These are phyloP conservation scores for Cinclus mexicanus DNA, from an alignment of 2,113 vertebrate species.

Conservation along the genomic window DNA sequence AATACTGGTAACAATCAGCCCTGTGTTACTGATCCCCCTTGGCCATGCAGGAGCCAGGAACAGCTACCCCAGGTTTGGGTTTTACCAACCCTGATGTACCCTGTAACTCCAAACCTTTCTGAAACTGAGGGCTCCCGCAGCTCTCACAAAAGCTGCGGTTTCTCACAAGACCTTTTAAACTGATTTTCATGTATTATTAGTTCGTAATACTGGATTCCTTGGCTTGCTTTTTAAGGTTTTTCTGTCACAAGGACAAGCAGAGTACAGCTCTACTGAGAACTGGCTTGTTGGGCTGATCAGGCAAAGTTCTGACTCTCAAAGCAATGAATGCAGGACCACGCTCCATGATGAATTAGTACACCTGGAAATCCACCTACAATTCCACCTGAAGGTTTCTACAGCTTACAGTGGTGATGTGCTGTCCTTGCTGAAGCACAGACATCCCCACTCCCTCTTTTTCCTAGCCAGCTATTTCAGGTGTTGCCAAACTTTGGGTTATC, in stretches of 20 bases:
- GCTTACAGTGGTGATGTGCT: rapidly evolving
- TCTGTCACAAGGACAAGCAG: neutral
- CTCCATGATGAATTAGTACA: neutral
- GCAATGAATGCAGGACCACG: neutral
- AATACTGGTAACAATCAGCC: neutral
- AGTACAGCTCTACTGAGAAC: neutral
- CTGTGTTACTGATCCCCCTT: neutral
- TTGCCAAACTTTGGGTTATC: neutral
- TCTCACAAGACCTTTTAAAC: neutral
- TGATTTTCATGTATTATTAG: neutral
- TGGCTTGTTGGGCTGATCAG: neutral
- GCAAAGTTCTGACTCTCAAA: neutral
- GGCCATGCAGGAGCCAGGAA: neutral
- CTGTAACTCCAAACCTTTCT: neutral
- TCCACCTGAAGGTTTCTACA: neutral
- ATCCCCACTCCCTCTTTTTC: neutral
- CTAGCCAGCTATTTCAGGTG: neutral
- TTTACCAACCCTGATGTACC: neutral
- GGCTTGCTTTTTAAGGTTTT: neutral
- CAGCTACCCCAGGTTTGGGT: neutral
- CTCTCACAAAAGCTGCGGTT: neutral
- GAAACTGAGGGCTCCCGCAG: neutral
- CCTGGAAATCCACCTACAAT: neutral
- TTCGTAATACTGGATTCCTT: neutral
- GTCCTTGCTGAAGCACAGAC: neutral